Percentiles rank a stretch among this genome's conserved stretches.
phyloP scores from a whole-genome alignment of 2,113 vertebrate species.

The Puffinus mauretanicus region DNA sequence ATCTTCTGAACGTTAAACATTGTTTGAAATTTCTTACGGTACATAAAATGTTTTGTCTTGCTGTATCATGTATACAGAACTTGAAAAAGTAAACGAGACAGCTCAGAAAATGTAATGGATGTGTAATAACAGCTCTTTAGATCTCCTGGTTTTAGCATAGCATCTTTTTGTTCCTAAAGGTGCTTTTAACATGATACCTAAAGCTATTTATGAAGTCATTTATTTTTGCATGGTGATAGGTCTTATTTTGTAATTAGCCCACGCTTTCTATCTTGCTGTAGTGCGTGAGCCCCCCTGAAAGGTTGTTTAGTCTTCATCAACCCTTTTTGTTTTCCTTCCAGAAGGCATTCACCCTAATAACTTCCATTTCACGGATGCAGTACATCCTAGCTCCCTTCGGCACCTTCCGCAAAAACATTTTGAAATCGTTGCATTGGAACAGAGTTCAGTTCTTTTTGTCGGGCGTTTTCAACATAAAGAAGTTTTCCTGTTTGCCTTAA shows the following conservation, averaged over 20 bases:
- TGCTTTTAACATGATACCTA: constrained; percentile 92
- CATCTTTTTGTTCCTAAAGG: constrained; percentile 78
- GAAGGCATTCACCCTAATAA: constrained; percentile 30
- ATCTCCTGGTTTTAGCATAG: constrained; percentile 79
- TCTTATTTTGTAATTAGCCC: constrained; percentile 83
- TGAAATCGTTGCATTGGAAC: neutral
- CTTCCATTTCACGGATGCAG: neutral
- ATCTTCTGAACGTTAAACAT: constrained; percentile 83
- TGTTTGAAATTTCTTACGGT: constrained; percentile 84
- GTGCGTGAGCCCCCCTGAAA: constrained; percentile 8
- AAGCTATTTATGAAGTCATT: constrained; percentile 79
- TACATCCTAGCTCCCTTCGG: neutral
- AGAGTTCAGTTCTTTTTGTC: neutral
- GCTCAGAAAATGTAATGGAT: constrained; percentile 85
- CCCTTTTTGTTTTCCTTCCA: constrained; percentile 1
- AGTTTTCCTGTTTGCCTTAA: constrained; percentile 10
- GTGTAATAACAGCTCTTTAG: constrained; percentile 80
- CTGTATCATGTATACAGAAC: constrained; percentile 75
- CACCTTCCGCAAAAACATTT: neutral
- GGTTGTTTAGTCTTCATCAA: constrained; percentile 21
- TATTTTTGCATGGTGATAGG: constrained; percentile 78
- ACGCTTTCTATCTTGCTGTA: constrained; percentile 14
- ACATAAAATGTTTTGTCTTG: constrained; percentile 80
- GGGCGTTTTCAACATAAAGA: neutral
- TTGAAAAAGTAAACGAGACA: constrained; percentile 82